A percentile compares a stretch with the other conserved stretches of the same genome.
phyloP scores from a whole-genome alignment of 2,888 invertebrate genomes.

The Timandra comae region DNA sequence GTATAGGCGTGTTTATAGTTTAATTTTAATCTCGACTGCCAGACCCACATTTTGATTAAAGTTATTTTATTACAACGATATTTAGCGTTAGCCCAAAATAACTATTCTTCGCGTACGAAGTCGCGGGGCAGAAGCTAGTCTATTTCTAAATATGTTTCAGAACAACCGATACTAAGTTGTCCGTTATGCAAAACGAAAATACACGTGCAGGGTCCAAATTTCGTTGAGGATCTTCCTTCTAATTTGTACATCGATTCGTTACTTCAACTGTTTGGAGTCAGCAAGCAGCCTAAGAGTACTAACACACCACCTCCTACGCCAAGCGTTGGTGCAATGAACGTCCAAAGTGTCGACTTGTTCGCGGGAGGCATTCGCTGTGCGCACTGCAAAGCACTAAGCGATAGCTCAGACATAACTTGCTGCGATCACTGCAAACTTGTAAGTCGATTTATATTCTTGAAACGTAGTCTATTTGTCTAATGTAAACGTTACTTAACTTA shows the following conservation, averaged over 20 bases:
- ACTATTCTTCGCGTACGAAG: too few relatives aligned
- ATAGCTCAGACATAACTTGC: constrained; percentile 39
- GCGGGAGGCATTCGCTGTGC: constrained; percentile 49
- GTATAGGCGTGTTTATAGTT: too few relatives aligned
- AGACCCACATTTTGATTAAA: too few relatives aligned
- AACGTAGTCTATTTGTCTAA: constrained; percentile 9
- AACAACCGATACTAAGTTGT: constrained; percentile 60
- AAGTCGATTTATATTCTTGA: constrained; percentile 19
- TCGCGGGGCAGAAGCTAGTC: too few relatives aligned
- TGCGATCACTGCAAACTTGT: constrained; percentile 81
- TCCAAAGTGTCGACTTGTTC: constrained; percentile 49
- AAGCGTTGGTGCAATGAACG: constrained; percentile 13
- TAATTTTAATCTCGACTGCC: too few relatives aligned
- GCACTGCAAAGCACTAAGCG: constrained; percentile 54
- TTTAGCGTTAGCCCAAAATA: too few relatives aligned
- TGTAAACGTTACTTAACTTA: too few relatives aligned
- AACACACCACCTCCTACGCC: constrained; percentile 38
- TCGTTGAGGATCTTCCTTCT: constrained; percentile 77
- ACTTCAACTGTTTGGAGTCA: constrained; percentile 64
- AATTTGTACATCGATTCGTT: constrained; percentile 82
- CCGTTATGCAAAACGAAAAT: constrained; percentile 76
- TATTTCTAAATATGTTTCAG: constrained; percentile 34
- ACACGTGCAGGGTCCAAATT: constrained; percentile 64
- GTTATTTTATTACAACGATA: too few relatives aligned
- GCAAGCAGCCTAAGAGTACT: constrained; percentile 17